A percentile compares a stretch with the other conserved stretches of the same genome.
phyloP scores from a whole-genome alignment of 1,140 invertebrate species.

The Chelonus insularis region DNA sequence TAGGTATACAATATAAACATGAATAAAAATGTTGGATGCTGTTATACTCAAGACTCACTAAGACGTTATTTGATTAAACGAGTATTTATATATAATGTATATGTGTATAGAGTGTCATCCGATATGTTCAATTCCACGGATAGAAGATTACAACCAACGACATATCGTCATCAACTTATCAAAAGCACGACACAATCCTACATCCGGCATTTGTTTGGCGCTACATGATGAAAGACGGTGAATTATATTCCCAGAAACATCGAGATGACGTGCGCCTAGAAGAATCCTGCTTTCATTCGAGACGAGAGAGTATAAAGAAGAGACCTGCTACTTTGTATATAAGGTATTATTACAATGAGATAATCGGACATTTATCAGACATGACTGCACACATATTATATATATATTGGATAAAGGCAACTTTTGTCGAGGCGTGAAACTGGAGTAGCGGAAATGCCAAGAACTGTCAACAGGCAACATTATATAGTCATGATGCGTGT shows the following conservation, averaged over 20 bases:
- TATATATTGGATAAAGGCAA: too few species aligned
- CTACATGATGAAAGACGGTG: constrained; percentile 3
- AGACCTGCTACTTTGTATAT: neutral
- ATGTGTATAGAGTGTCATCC: constrained; percentile 26
- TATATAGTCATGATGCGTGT: constrained; percentile 1
- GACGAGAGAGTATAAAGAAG: neutral
- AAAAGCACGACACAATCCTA: constrained; percentile 16
- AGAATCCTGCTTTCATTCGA: neutral
- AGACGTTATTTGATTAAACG: constrained; percentile 14
- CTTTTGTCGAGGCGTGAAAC: constrained; percentile 4
- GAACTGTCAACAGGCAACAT: constrained; percentile 15
- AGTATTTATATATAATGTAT: constrained; percentile 1
- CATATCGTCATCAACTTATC: constrained; percentile 12
- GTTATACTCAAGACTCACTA: neutral
- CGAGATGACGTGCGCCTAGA: neutral
- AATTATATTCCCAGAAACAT: constrained; percentile 11
- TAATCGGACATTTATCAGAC: neutral
- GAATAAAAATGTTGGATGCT: too few species aligned
- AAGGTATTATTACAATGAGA: too few species aligned
- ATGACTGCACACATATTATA: neutral
- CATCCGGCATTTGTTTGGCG: constrained; percentile 28
- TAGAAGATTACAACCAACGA: constrained; percentile 16
- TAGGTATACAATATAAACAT: too few species aligned
- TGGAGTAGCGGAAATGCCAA: constrained; percentile 15
- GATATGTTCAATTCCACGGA: constrained; percentile 39